Conservation (phyloP, 37 sponge, comb jelly and placozoan species). For the Haliclona indistincta region DNA sequence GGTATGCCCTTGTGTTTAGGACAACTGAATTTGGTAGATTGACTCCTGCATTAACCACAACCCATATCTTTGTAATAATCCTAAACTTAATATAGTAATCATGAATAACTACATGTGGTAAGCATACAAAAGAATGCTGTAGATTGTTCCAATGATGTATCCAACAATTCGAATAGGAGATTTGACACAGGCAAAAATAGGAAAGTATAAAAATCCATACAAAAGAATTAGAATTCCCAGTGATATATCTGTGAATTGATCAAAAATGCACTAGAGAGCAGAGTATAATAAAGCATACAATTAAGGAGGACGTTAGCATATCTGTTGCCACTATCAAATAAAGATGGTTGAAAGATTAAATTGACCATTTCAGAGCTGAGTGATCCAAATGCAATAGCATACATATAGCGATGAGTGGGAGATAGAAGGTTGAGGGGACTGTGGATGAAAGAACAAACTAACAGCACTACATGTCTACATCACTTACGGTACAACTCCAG, state of each 20-base stretch:
- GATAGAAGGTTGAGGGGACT: too few species aligned
- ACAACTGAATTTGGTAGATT: too few species aligned
- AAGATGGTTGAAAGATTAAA: neutral
- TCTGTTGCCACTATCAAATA: neutral
- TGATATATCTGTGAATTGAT: neutral
- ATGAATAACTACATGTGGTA: too few species aligned
- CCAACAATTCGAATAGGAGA: conserved; percentile 14
- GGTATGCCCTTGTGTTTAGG: too few species aligned
- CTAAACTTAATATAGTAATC: too few species aligned
- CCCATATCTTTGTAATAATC: too few species aligned
- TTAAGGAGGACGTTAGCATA: neutral
- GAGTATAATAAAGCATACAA: neutral
- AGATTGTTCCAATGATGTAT: conserved; percentile 1
- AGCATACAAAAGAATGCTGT: conserved; percentile 18
- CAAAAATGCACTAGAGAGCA: neutral
- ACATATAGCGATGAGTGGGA: too few species aligned
- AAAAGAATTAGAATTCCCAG: neutral
- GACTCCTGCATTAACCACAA: too few species aligned
- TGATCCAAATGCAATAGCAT: too few species aligned
- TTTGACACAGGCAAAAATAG: conserved; percentile 41
- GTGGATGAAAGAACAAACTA: neutral
- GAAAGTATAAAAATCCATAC: neutral
- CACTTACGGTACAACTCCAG: neutral
- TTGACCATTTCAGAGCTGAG: neutral
- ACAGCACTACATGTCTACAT: too few species aligned